phyloP scores from a whole-genome alignment of 2,888 invertebrate species.

The Sceliomorpha sp. region DNA sequence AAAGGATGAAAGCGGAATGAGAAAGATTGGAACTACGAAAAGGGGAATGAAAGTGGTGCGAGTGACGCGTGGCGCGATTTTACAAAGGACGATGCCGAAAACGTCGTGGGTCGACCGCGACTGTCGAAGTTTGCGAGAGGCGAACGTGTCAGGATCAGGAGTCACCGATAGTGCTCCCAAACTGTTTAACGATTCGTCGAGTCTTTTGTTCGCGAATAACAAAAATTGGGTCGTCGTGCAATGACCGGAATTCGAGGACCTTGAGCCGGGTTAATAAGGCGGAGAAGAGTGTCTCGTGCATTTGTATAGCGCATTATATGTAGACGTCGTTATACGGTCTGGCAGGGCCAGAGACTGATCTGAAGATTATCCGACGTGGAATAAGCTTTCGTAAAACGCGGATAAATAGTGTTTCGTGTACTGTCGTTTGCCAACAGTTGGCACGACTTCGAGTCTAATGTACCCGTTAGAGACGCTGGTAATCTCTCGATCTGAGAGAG shows the following conservation, averaged over 20 bases:
- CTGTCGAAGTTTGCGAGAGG: background rate
- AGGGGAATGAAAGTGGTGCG: slow-evolving; percentile 24
- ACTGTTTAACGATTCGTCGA: slow-evolving; percentile 55
- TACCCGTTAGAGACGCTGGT: too few relatives aligned
- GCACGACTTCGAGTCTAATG: too few relatives aligned
- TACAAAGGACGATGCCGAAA: slow-evolving; percentile 18
- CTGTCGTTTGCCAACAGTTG: too few relatives aligned
- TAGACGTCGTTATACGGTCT: too few relatives aligned
- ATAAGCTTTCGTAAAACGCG: too few relatives aligned
- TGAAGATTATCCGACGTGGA: too few relatives aligned
- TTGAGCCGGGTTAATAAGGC: slow-evolving; percentile 61
- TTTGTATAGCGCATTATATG: slow-evolving; percentile 59
- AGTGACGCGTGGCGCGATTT: slow-evolving; percentile 30
- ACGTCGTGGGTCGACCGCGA: slow-evolving; percentile 17
- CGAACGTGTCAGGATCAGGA: slow-evolving; percentile 23
- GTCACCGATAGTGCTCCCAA: slow-evolving; percentile 28
- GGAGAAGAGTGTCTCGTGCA: slow-evolving; percentile 50
- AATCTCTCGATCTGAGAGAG: too few relatives aligned
- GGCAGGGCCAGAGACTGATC: too few relatives aligned
- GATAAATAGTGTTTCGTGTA: too few relatives aligned
- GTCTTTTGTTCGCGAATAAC: slow-evolving; percentile 18
- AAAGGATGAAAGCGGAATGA: slow-evolving; percentile 17
- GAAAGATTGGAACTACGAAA: slow-evolving; percentile 37
- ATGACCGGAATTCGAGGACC: slow-evolving; percentile 29
- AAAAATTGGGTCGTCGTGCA: slow-evolving; percentile 55